These are phyloP conservation scores for Huso huso DNA, from an alignment of 2,797 vertebrate genomes.

Conservation along the genomic window DNA sequence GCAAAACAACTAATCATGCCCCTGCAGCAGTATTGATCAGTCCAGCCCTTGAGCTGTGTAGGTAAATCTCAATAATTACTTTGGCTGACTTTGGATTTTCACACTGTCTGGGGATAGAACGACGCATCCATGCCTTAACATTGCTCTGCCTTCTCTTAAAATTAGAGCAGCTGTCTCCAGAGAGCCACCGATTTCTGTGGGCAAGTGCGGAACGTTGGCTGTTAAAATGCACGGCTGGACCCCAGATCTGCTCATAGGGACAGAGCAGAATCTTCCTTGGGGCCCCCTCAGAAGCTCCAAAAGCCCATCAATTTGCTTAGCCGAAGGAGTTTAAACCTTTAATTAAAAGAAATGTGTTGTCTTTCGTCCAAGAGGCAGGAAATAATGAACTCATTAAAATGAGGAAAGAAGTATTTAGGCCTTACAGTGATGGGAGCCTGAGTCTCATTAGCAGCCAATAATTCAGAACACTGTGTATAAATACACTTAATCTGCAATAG, in stretches of 20 bases:
- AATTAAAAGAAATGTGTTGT: slow-evolving; percentile 74
- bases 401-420: slow-evolving; percentile 64
- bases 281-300: slow-evolving; percentile 40
- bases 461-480: slow-evolving; percentile 63
- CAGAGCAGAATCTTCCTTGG: slow-evolving; percentile 28
- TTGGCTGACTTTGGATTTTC: slow-evolving; percentile 38
- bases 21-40: slow-evolving; percentile 36
- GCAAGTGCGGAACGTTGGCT: slow-evolving; percentile 7
- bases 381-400: slow-evolving; percentile 95
- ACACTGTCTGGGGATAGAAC: slow-evolving; percentile 25
- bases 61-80: slow-evolving; percentile 49
- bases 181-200: slow-evolving; percentile 30
- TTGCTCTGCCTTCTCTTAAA: slow-evolving; percentile 59
- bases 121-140: background rate
- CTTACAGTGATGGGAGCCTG: slow-evolving; percentile 56
- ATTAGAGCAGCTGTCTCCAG: slow-evolving; percentile 55
- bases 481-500: slow-evolving; percentile 62
- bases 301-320: slow-evolving; percentile 52
- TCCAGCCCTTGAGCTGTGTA: slow-evolving; percentile 29
- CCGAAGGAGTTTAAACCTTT: slow-evolving; percentile 69
- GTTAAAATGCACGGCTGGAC: slow-evolving; percentile 20
- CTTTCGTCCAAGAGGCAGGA: slow-evolving; percentile 82
- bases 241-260: slow-evolving; percentile 24
- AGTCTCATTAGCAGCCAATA: slow-evolving; percentile 69
- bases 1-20: slow-evolving; percentile 25